These are phyloP conservation scores for Neodontobutis hainanensis DNA, from an alignment of 2,113 vertebrate species.

Conservation along the genomic window DNA sequence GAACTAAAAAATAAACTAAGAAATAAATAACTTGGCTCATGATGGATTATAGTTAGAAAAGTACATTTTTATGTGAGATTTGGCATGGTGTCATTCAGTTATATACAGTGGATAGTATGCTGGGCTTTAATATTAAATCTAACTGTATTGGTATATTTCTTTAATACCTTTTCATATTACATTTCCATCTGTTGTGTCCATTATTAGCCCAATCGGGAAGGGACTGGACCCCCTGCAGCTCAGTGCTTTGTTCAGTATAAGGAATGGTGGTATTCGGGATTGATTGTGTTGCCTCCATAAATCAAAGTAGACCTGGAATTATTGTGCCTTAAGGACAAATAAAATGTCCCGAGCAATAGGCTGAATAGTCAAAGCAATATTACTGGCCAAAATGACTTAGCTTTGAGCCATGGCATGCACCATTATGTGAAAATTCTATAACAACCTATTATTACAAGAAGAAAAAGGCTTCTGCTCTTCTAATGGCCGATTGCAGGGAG, in stretches of 20 bases:
- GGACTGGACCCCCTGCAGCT: not conserved
- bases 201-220: not conserved
- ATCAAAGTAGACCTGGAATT: constrained; percentile 8
- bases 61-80: no score
- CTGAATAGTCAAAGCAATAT: not conserved
- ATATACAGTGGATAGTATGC: no score
- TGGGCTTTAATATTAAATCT: no score
- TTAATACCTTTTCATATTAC: constrained; percentile 7
- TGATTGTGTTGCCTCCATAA: not conserved
- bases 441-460: not conserved
- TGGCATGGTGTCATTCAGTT: no score
- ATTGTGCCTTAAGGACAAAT: not conserved
- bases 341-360: not conserved
- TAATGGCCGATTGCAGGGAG: not conserved
- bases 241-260: not conserved
- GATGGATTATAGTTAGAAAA: no score
- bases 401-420: not conserved
- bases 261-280: not conserved
- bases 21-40: no score
- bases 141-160: not conserved
- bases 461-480: not conserved
- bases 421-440: not conserved
- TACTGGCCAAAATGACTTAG: not conserved
- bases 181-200: constrained; percentile 10
- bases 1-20: no score